A percentile compares a stretch with the other conserved stretches of the same genome.
phyloP scores from a whole-genome alignment of 2,888 invertebrate species.

The Seladonia tumulorum region DNA sequence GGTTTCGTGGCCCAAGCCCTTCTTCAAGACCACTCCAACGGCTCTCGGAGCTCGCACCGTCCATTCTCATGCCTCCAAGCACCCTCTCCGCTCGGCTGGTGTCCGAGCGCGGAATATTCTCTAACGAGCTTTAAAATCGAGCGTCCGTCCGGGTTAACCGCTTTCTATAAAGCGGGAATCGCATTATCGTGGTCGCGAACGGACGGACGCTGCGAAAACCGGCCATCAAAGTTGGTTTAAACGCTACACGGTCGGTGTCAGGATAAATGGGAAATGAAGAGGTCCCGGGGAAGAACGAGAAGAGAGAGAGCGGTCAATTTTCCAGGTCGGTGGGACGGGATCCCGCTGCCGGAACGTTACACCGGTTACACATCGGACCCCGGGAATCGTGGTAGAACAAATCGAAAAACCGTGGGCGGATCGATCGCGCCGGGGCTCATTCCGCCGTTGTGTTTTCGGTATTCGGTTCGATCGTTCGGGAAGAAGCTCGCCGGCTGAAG shows the following conservation, averaged over 20 bases:
- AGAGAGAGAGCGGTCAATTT: slow-evolving; percentile 2
- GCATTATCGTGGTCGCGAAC: background rate
- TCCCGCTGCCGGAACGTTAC: background rate
- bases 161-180: slow-evolving; percentile 18
- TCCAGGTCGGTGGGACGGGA: background rate
- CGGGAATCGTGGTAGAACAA: background rate
- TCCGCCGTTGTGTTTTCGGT: background rate
- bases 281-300: background rate
- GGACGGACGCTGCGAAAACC: background rate
- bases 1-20: background rate
- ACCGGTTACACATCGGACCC: background rate
- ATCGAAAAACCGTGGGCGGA: background rate
- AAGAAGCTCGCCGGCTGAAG: background rate
- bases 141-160: slow-evolving; percentile 27
- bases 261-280: slow-evolving; percentile 33
- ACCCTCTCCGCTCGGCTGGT: background rate
- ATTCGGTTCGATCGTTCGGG: slow-evolving; percentile 2
- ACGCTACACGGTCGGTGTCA: background rate
- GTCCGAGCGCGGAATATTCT: background rate
- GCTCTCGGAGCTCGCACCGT: background rate
- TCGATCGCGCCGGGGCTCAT: background rate
- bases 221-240: slow-evolving; percentile 2
- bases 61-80: background rate
- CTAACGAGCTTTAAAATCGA: slow-evolving; percentile 15
- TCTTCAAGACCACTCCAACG: background rate